A percentile compares a stretch with the other conserved stretches of the same genome.
Evolutionary conservation across 2,113 vertebrate species (phyloP).

Genomic region (Apteryx owenii): DNA sequence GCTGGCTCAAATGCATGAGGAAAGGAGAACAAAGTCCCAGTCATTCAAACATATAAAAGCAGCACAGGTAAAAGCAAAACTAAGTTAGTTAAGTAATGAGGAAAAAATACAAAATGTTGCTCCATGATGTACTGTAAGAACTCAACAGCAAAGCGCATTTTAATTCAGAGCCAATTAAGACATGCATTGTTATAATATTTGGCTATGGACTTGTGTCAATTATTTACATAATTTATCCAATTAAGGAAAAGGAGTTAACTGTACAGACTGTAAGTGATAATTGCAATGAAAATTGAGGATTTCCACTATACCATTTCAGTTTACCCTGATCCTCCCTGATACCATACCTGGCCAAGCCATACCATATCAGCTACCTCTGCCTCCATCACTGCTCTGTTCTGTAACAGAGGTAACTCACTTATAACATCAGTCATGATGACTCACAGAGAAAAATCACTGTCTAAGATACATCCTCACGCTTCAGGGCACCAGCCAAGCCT

Average conservation of each 20-base stretch:
- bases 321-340: not conserved
- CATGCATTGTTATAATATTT: not conserved
- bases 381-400: not conserved
- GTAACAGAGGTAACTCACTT: not conserved
- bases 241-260: not conserved
- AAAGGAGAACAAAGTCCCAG: not conserved
- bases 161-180: slow-evolving; percentile 43
- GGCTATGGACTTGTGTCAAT: not conserved
- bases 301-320: not conserved
- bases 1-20: not conserved
- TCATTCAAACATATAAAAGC: not conserved
- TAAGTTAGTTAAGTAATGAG: not conserved
- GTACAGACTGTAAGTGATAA: not conserved
- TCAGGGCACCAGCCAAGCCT: not conserved
- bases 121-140: not conserved
- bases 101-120: not conserved
- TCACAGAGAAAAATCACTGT: not conserved
- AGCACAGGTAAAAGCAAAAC: not conserved
- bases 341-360: not conserved
- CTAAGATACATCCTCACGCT: rapidly evolving
- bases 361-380: not conserved
- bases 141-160: slow-evolving; percentile 18
- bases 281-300: not conserved
- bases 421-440: not conserved
- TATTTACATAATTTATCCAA: not conserved